A percentile compares a stretch with the other conserved stretches of the same genome.
These are phyloP conservation scores for Polypterus senegalus DNA, from an alignment of 2,113 vertebrate species.

Conservation along the genomic window DNA sequence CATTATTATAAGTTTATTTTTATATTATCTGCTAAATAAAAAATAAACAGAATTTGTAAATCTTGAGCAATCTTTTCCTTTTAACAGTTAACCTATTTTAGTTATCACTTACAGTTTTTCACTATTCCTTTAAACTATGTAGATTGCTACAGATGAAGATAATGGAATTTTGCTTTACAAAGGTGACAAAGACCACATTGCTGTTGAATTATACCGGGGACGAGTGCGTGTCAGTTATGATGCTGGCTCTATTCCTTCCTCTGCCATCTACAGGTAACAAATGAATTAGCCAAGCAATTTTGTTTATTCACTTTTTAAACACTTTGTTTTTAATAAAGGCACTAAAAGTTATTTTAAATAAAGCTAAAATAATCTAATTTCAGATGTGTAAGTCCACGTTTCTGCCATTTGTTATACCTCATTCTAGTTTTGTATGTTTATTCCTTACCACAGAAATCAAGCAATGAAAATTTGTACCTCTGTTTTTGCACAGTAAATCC, in stretches of 20 bases:
- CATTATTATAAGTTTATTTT: no score
- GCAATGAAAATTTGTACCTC: no score
- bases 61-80: not conserved
- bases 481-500: no score
- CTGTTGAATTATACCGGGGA: constrained; percentile 84
- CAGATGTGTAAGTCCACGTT: no score
- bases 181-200: constrained; percentile 81
- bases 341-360: no score
- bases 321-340: no score
- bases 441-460: no score
- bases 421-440: no score
- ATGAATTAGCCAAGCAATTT: no score
- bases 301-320: no score
- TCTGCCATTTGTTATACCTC: no score
- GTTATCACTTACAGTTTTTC: constrained; percentile 2
- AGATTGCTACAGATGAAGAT: constrained; percentile 96
- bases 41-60: not conserved
- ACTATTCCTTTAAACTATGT: constrained; percentile 23
- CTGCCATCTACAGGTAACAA: constrained; percentile 91
- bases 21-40: not conserved
- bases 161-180: constrained; percentile 90
- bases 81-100: not conserved
- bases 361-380: no score
- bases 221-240: constrained; percentile 91
- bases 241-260: constrained; percentile 78